Evolutionary conservation across 2,113 vertebrate species (phyloP).

Genomic region (Tetrax tetrax): DNA sequence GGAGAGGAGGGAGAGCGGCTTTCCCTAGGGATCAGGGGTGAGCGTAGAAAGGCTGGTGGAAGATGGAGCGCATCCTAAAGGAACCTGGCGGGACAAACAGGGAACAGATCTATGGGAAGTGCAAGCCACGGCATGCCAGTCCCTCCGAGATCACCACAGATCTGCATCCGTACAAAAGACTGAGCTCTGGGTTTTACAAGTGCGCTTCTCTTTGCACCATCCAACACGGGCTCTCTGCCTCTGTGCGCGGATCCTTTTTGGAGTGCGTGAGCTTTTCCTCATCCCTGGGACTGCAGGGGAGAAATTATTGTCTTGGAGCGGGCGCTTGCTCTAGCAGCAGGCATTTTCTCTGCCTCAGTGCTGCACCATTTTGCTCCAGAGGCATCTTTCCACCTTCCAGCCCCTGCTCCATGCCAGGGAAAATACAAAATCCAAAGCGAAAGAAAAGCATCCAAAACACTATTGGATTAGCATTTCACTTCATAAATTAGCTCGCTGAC

Average conservation of each 20-base stretch:
- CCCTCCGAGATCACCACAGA: neutral
- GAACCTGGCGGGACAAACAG: neutral
- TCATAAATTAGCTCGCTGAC: neutral
- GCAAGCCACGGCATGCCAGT: neutral
- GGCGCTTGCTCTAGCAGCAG: neutral
- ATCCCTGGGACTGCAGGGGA: neutral
- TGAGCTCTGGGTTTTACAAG: neutral
- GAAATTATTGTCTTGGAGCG: neutral
- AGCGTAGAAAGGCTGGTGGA: neutral
- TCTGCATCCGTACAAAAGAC: neutral
- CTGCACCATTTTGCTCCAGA: neutral
- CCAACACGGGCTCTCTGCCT: neutral
- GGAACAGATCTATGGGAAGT: neutral
- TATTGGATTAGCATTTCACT: neutral
- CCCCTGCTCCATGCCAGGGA: neutral
- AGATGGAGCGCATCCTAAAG: neutral
- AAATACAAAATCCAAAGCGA: neutral
- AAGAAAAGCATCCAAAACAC: neutral
- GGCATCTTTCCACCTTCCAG: neutral
- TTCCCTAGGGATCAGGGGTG: neutral
- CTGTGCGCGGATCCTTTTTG: neutral
- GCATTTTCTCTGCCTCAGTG: neutral
- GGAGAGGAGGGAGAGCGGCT: neutral
- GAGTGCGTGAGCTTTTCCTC: neutral
- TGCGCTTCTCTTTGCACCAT: accelerated